phyloP scores from a whole-genome alignment of 2,888 invertebrate species.

The Octonoba sinensis region DNA sequence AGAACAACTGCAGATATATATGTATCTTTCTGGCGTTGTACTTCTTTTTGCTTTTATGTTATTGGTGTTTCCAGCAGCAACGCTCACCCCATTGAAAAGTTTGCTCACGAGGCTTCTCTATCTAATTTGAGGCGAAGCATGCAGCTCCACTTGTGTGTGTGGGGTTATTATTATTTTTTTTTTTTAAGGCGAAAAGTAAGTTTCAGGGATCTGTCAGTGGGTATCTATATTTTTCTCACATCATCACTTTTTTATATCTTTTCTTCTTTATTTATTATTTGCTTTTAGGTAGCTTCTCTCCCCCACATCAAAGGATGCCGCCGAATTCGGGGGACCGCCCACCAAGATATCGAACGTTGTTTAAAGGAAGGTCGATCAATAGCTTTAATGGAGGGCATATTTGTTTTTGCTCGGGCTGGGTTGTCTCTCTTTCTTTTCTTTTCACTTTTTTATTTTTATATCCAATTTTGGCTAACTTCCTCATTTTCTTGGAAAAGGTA shows the following conservation, averaged over 20 bases:
- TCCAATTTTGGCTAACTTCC: neutral
- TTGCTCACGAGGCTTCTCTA: conserved; percentile 46
- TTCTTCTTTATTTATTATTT: conserved; percentile 37
- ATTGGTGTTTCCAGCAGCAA: neutral
- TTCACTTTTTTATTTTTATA: too few relatives aligned
- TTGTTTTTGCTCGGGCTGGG: neutral
- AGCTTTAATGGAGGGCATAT: neutral
- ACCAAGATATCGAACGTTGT: conserved; percentile 23
- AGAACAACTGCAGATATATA: too few relatives aligned
- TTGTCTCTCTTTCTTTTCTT: neutral
- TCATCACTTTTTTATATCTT: conserved; percentile 35
- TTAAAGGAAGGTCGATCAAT: conserved; percentile 14
- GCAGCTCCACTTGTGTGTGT: neutral
- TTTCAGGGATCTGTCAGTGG: conserved; percentile 19
- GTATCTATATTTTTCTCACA: conserved; percentile 38
- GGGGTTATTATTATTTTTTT: too few relatives aligned
- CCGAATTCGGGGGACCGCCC: conserved; percentile 30
- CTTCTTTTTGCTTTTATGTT: neutral
- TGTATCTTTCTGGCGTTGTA: too few relatives aligned
- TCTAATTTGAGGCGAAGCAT: conserved; percentile 45
- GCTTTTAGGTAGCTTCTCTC: conserved; percentile 31
- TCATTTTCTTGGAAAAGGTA: conserved; percentile 5
- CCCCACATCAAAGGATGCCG: conserved; percentile 40
- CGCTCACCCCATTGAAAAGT: conserved; percentile 40
- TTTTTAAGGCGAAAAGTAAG: conserved; percentile 13